Base-by-base conservation (phyloP, 2,113 vertebrate species). In the Rhinogobius similis region DNA sequence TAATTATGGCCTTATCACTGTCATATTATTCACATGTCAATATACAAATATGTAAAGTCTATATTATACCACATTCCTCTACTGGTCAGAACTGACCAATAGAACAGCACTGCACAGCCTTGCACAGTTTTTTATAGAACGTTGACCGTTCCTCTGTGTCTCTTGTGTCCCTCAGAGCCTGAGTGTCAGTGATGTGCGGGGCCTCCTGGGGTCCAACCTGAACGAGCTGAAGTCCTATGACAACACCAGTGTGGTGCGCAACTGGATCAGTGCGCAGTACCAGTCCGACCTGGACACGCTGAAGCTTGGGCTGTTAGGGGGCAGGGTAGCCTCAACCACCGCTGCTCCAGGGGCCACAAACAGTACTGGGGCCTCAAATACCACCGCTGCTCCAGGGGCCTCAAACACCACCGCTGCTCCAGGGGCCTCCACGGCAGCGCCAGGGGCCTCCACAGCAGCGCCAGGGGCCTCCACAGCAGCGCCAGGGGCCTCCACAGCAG, bases 131-230 rank as follows among this genome's bases (percentile, higher is more conserved):
- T 29, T 29, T 5, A 29, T 29, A 43, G 41, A 43, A 43, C 43
- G 4, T 36, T 36, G 32, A 36, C 2, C 6, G 32, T 36, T 36
- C 43, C 5, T 44, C 43, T 44, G 7, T 16, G 24, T 4, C 23
- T 12, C 13, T 56, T 56, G 53, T 56, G 53, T 56, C 53, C 53
- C 23, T 56, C 53, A 93, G 91, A 21, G 3, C 16, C 79, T 93
- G 71, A 83, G 10, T 11, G 90, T 93, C 3, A 7, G 0, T 7
- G 39, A 93, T 0, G 91, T 92, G 7, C 10, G 27, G 26, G 16
- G 1, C 48, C 88, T 93, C 29, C 77, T 93, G 14, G 90, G 90
- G 1, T 11, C 1, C 21, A 90, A 92, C 65, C 24, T 91, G 56
- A 10, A 46, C 0, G 48, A 78, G 12, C 39, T 93, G 62, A 86